Evolutionary conservation across 2,797 vertebrate genomes (phyloP), one percentile per base, ranked within the genome.

Genomic region (Spatula clypeata): DNA sequence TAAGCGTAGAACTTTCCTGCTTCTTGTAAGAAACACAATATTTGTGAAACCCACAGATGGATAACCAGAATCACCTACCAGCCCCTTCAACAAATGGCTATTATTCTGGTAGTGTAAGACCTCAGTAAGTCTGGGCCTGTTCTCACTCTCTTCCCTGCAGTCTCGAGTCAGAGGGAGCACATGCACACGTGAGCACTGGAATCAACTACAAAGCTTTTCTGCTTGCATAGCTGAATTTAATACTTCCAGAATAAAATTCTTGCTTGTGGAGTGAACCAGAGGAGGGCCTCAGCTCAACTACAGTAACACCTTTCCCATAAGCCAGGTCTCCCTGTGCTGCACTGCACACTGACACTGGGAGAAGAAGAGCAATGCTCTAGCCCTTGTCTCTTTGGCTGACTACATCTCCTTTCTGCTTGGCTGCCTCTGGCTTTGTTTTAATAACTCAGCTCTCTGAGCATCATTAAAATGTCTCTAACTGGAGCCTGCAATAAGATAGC

Each of bases 401-500:
- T 93, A 24, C 55, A 72, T 24, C 29, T 83, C 17, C 58, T 75
- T 90, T 69, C 66, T 2, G 2, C 69, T 40, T 8, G 0, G 7
- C 18, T 92, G 32, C 53, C 66, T 65, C 69, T 79, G 55, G 65
- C 57, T 62, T 94, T 94, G 24, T 86, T 96, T 94, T 86, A 87
- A 89, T 89, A 84, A 77, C 60, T 77, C 84, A 82, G 10, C 69
- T 74, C 13, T 77, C 16, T 93, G 79, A 85, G 64, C 42, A 81
- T 82, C 76, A 94, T 92, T 88, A 82, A 88, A 81, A 82, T 29
- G 26, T 6, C 38, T 95, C 70, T 91, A 74, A 88, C 42, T 88
- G 87, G 13, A 94, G 40, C 27, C 62, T 67, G 40, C 0, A 3
- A 77, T 96, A 94, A 94, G 83, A 91, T 40, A 91, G 51, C 47